Conservation (phyloP, 2,888 invertebrate genomes). For the Lithosia quadra region DNA sequence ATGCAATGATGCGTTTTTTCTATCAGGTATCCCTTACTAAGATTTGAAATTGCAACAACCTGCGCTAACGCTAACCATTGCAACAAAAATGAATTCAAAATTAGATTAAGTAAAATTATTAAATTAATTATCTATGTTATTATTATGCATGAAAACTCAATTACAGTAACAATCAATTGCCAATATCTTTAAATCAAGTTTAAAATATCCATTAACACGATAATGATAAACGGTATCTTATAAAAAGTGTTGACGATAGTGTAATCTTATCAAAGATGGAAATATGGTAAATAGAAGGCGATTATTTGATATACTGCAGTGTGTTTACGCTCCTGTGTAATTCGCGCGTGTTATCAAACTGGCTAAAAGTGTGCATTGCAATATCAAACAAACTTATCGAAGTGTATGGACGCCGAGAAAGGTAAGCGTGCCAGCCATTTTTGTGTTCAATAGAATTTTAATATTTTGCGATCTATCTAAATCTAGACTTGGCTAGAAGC, state of each 20-base stretch:
- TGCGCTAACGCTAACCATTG: background rate
- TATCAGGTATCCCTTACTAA: too few species aligned
- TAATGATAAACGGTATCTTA: slow-evolving; percentile 42
- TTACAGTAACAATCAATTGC: slow-evolving; percentile 24
- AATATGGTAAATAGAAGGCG: slow-evolving; percentile 72
- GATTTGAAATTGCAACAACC: background rate
- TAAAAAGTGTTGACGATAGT: slow-evolving; percentile 47
- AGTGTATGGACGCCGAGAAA: slow-evolving; percentile 19
- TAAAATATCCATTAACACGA: slow-evolving; percentile 55
- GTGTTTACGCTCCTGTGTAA: slow-evolving; percentile 50
- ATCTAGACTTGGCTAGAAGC: too few species aligned
- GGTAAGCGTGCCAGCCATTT: slow-evolving; percentile 35
- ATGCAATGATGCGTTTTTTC: too few species aligned
- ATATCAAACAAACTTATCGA: slow-evolving; percentile 59
- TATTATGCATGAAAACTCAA: slow-evolving; percentile 14
- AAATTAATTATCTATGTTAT: background rate
- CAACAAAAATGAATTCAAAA: background rate
- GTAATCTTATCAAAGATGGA: slow-evolving; percentile 72
- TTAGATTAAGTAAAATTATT: slow-evolving; percentile 7
- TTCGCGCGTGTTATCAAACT: slow-evolving; percentile 61
- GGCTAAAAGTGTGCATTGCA: slow-evolving; percentile 57
- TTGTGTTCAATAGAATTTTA: background rate
- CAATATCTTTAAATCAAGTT: slow-evolving; percentile 62
- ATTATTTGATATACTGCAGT: slow-evolving; percentile 62
- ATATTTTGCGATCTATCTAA: too few species aligned